A percentile compares a stretch with the other conserved stretches of the same genome.
Conservation (phyloP, 2,797 vertebrate species). For the Semaprochilodus insignis region DNA sequence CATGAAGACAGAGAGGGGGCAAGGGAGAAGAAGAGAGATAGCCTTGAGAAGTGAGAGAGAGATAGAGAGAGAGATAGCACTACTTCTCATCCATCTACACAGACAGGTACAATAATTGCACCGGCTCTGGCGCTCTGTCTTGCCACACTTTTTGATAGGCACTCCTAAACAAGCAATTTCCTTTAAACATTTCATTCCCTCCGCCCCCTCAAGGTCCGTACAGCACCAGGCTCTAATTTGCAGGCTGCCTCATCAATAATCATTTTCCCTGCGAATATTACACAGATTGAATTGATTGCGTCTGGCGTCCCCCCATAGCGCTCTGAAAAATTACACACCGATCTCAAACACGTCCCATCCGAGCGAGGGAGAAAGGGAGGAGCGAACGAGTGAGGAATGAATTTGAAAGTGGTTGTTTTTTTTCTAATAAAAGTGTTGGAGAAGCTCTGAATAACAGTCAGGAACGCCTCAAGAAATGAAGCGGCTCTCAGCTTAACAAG, state of each 20-base stretch:
- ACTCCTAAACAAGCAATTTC: constrained; percentile 56
- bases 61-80: constrained; percentile 20
- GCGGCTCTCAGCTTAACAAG: background rate
- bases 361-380: background rate
- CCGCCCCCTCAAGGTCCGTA: constrained; percentile 33
- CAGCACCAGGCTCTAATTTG: constrained; percentile 47
- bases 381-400: constrained; percentile 2
- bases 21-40: background rate
- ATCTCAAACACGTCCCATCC: constrained; percentile 13
- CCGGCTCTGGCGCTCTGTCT: constrained; percentile 46
- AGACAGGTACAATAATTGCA: constrained; percentile 61
- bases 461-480: background rate
- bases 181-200: constrained; percentile 51
- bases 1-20: background rate
- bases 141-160: constrained; percentile 47
- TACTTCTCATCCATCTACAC: constrained; percentile 52
- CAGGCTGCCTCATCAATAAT: constrained; percentile 45
- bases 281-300: constrained; percentile 47
- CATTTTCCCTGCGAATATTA: constrained; percentile 43
- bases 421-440: constrained; percentile 12
- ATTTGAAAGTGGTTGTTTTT: constrained; percentile 9
- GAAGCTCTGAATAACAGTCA: background rate
- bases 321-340: constrained; percentile 24
- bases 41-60: background rate
- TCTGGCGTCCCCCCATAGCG: background rate